Evolutionary conservation across 64 coral and sea anemone genomes (phyloP), one percentile per base, ranked within the genome.

Genomic region (Platygyra sinensis): DNA sequence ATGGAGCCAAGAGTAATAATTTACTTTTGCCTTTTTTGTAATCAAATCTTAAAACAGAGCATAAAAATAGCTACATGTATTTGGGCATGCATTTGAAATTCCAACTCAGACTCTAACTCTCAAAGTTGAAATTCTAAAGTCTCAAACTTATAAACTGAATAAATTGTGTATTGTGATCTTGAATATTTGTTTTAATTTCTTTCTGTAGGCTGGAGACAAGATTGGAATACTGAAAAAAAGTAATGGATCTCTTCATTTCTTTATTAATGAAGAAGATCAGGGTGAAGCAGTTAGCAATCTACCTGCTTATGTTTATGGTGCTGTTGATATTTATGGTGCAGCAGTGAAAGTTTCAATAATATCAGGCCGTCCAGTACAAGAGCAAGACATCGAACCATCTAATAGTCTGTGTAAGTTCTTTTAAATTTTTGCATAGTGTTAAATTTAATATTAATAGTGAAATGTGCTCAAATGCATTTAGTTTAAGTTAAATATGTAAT

Each of bases 291-390:
- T 73, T 0, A 73, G 28, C 30, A 87, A 79, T 60, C 74, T 85
- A 8, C 77, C 89, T 62, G 78, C n/a, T 24, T 52, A 38, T 78
- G 79, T 83, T 36, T 88, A 86, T 92, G 89, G 79, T 72, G 94
- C 82, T 59, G 86, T 83, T 29, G 95, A 97, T 30, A 62, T 97
- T 52, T 97, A 97, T 67, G 95, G 95, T 83, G 91, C 91, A 9
- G 88, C 95, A 50, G 87, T 97, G 17, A 90, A 31, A 33, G 95
- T 92, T 25, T 91, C 95, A 12, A 72, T 97, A 13, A 73, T 62
- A 73, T 72, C 80, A 17, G 59, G 28, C 15, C 33, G 5, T 32
- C n/a, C 30, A 60, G 75, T 88, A 8, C 24, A 72, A 30, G 83
- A 87, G 20, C 32, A 52, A 5, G 61, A 79, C 22, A 49, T 51